Evolutionary conservation across 53 echinoderm and acorn worm species (phyloP).

Genomic region (Echinarachnius parma): DNA sequence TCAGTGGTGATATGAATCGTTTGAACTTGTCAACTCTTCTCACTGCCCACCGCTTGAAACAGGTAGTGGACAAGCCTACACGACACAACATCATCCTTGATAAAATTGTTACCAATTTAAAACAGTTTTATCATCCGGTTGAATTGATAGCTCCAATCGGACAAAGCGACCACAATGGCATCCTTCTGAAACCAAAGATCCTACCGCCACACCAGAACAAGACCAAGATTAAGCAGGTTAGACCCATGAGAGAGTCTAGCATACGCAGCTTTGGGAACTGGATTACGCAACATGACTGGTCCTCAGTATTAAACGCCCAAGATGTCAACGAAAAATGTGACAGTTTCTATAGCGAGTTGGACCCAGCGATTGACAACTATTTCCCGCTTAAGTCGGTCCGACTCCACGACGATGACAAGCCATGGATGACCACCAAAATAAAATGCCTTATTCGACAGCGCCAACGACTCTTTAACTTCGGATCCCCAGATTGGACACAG

Average conservation of each 20-base stretch:
- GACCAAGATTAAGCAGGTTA: not conserved
- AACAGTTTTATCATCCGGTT: not conserved
- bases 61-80: constrained; percentile 11
- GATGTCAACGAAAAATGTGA: not conserved
- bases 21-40: constrained; percentile 3
- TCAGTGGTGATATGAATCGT: constrained; percentile 17
- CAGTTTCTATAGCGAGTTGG: not conserved
- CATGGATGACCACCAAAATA: constrained; percentile 20
- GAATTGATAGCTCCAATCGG: constrained; percentile 19
- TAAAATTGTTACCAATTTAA: constrained; percentile 25
- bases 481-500: not conserved
- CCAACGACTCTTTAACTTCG: not conserved
- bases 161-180: constrained; percentile 11
- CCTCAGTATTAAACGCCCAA: not conserved
- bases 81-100: constrained; percentile 1
- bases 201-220: not conserved
- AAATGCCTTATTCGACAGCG: constrained; percentile 1
- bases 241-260: constrained; percentile 27
- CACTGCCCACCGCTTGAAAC: constrained; percentile 13
- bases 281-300: constrained; percentile 23
- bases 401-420: constrained; percentile 3
- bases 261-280: constrained; percentile 10
- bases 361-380: not conserved
- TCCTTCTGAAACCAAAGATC: constrained; percentile 4
- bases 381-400: constrained; percentile 2